A percentile compares a stretch with the other conserved stretches of the same genome.
Evolutionary conservation across 2,113 vertebrate species (phyloP).

Genomic region (Microcebus griseorufus): DNA sequence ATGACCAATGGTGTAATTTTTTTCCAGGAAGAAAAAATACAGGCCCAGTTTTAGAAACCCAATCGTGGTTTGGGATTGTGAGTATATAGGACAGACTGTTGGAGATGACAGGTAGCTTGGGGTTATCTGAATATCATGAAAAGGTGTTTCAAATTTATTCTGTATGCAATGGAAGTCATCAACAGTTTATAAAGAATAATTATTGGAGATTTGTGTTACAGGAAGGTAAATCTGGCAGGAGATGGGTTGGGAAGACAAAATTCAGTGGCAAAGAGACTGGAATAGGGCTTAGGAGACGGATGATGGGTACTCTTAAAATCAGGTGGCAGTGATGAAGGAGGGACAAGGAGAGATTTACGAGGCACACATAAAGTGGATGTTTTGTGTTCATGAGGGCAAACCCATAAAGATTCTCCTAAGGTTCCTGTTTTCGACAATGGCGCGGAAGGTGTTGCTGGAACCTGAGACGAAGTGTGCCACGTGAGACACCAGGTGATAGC

Average conservation of each 20-base stretch:
- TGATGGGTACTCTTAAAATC: neutral
- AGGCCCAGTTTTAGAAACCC: neutral
- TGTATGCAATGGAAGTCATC: neutral
- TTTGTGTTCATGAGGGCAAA: neutral
- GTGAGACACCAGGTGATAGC: neutral
- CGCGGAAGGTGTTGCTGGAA: neutral
- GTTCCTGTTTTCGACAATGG: neutral
- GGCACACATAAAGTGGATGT: rapidly evolving
- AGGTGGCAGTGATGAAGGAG: neutral
- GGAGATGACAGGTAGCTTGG: neutral
- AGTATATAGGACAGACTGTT: neutral
- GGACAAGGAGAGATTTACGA: rapidly evolving
- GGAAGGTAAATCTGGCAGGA: neutral
- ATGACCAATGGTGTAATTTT: neutral
- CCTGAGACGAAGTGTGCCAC: neutral
- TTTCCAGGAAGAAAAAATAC: neutral
- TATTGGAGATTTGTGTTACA: neutral
- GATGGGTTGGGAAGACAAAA: neutral
- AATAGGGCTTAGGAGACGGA: neutral
- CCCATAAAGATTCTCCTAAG: neutral
- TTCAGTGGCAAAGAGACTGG: neutral
- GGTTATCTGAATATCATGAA: neutral
- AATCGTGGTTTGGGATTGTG: neutral
- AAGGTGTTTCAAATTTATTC: neutral
- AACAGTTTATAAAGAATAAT: neutral